phyloP scores from a whole-genome alignment of 2,113 vertebrate genomes.

The Vanacampus margaritifer region DNA sequence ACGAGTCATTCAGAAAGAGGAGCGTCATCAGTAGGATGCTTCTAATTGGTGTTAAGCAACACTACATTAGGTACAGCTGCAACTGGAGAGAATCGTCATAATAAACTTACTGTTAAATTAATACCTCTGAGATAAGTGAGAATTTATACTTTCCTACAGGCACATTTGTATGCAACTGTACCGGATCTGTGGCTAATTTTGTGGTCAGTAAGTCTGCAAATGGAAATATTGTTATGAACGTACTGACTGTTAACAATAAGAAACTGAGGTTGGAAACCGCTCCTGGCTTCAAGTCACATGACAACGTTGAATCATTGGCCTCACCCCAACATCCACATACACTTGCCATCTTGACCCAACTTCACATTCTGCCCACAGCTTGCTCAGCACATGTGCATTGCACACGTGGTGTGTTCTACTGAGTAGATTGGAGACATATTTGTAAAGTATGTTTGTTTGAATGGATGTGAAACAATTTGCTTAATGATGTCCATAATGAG shows the following conservation, averaged over 20 bases:
- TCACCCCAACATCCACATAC: neutral
- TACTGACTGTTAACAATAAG: too few relatives aligned
- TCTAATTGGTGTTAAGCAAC: conserved; percentile 6
- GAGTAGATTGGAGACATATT: conserved; percentile 13
- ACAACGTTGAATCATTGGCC: neutral
- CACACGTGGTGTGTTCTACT: conserved; percentile 14
- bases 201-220: neutral
- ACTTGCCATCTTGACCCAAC: conserved; percentile 10
- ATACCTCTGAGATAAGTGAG: neutral
- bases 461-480: conserved; percentile 4
- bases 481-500: too few relatives aligned
- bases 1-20: conserved; percentile 11
- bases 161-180: neutral
- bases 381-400: conserved; percentile 39
- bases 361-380: conserved; percentile 38
- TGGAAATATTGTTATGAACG: neutral
- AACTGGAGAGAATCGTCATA: neutral
- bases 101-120: neutral
- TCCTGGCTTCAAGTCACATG: neutral
- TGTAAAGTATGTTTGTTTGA: neutral
- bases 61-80: neutral
- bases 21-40: conserved; percentile 6
- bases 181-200: neutral
- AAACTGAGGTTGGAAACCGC: too few relatives aligned
- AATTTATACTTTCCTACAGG: neutral